Conservation (phyloP, 2,797 vertebrate species). For the Scolopax rusticola region DNA sequence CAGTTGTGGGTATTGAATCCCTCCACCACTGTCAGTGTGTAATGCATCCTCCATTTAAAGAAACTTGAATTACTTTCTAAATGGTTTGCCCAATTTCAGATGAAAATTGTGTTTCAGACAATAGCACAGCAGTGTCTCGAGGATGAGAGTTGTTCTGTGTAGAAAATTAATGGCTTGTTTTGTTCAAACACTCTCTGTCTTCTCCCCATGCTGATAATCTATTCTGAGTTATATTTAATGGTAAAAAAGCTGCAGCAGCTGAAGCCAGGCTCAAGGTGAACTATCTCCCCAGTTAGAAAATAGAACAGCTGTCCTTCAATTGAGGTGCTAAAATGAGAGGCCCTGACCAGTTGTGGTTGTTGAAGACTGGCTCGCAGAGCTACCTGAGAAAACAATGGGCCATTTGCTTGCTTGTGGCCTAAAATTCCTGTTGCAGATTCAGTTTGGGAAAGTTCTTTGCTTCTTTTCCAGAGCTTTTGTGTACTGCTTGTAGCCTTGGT, state of each 20-base stretch:
- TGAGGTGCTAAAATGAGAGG: not conserved
- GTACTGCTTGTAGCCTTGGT: not conserved
- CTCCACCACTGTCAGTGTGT: not conserved
- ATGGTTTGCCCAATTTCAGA: constrained; percentile 27
- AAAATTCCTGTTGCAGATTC: not conserved
- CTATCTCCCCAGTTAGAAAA: constrained; percentile 11
- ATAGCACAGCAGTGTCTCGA: constrained; percentile 37
- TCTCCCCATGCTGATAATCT: constrained; percentile 38
- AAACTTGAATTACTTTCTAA: constrained; percentile 39
- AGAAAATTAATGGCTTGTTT: constrained; percentile 61
- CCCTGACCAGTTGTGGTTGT: not conserved
- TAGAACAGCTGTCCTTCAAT: constrained; percentile 11
- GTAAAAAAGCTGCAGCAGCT: constrained; percentile 23
- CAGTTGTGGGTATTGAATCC: not conserved
- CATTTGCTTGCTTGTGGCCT: not conserved
- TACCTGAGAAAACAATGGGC: not conserved
- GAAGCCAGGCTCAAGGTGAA: constrained; percentile 21
- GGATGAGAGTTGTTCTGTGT: constrained; percentile 20
- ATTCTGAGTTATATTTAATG: constrained; percentile 47
- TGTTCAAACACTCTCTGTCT: constrained; percentile 27
- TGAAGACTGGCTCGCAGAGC: not conserved
- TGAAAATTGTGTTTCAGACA: constrained; percentile 57
- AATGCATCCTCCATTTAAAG: not conserved
- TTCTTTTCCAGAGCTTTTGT: not conserved
- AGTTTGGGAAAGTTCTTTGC: not conserved